Evolutionary conservation across 2,888 invertebrate species (phyloP).

Genomic region (Eristalinus sepulchralis): DNA sequence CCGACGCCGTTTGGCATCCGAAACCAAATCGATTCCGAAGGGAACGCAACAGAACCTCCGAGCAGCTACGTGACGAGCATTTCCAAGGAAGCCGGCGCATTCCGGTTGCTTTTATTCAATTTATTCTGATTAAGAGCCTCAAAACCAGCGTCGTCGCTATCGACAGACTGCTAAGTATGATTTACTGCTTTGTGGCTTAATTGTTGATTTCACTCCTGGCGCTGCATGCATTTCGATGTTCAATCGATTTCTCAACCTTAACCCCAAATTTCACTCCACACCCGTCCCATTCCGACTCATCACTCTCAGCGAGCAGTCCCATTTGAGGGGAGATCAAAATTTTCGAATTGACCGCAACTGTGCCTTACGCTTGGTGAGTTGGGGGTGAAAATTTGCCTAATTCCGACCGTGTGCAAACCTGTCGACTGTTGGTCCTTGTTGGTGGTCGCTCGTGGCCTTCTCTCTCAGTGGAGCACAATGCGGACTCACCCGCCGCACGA

Average conservation of each 20-base stretch:
- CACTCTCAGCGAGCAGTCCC: neutral
- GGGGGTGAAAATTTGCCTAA: conserved; percentile 13
- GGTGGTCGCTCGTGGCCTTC: conserved; percentile 10
- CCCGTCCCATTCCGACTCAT: neutral
- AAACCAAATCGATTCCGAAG: neutral
- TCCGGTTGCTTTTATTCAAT: neutral
- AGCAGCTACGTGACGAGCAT: neutral
- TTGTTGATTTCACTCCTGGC: neutral
- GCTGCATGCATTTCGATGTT: neutral
- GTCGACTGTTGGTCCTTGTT: neutral
- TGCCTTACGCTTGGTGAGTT: neutral
- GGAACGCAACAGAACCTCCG: neutral
- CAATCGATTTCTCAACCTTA: neutral
- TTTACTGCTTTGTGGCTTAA: neutral
- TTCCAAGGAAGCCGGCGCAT: neutral
- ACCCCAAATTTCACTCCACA: neutral
- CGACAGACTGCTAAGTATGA: neutral
- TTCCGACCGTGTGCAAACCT: conserved; percentile 6
- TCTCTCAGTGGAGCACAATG: neutral
- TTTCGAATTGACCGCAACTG: neutral
- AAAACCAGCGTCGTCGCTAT: neutral
- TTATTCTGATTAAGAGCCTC: neutral
- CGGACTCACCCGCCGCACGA: neutral
- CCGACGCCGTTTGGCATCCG: neutral
- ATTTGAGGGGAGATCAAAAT: neutral